Base-by-base conservation (phyloP, 2,797 vertebrate species). In the Loris lydekkerianus region DNA sequence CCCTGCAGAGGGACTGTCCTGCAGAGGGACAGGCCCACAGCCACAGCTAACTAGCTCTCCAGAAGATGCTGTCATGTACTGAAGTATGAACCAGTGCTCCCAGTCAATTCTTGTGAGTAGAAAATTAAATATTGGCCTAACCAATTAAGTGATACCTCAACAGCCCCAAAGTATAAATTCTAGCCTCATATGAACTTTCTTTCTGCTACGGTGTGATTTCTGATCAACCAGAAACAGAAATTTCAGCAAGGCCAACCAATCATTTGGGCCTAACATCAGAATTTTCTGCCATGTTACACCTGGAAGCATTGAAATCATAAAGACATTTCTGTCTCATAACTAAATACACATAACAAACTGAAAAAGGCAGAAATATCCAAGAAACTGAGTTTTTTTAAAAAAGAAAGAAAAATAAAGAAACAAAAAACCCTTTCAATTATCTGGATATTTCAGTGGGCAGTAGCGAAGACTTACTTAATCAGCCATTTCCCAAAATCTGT, bases 221-320 rank as follows among this genome's bases (percentile, higher is more conserved):
- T 67, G 58, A 86, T 18, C 46, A 78, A 93, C 82, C 9, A 95
- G 63, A 83, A 93, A 78, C 34, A 82, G 56, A 95, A 78, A 93
- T 91, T 86, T 94, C 49, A 67, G 83, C 73, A 94, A 91, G 49
- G 65, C 53, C 58, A 25, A 37, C 25, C 9, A 49, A 49, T 87
- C 37, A 31, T 70, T 84, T 87, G 76, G 82, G 34, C 53, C 65
- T 83, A 63, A 95, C 86, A 75, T 86, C 77, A 61, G 89, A 81
- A 95, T 96, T 97, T 80, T 95, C 70, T 91, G 80, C 92, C 34
- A 67, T 37, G 65, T 76, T 70, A 75, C 40, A 75, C 78, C 43
- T 95, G 89, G 82, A 95, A 94, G 37, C 58, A 83, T 13, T 70
- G 78, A 92, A 94, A 21, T 65, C 53, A 43, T 78, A 77, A 92